These are phyloP conservation scores for Rhagoletis zephyria DNA, from an alignment of 1,140 invertebrate genomes.

Conservation along the genomic window DNA sequence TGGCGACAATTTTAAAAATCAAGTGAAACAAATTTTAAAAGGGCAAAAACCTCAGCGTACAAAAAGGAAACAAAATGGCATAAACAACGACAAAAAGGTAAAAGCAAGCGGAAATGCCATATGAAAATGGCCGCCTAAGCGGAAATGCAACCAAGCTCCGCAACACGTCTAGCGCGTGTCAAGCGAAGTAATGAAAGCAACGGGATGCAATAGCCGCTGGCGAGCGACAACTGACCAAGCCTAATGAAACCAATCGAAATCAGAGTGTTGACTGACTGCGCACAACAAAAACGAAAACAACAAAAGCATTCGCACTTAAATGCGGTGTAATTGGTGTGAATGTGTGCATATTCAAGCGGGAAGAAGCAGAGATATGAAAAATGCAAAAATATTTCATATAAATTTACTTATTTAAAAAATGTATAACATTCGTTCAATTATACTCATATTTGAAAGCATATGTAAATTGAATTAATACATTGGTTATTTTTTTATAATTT, in stretches of 20 bases:
- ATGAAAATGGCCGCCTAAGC: slow-evolving; percentile 30
- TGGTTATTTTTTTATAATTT: too few species aligned
- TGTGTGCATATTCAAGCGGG: not conserved
- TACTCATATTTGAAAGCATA: too few species aligned
- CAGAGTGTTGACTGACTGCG: slow-evolving; percentile 65
- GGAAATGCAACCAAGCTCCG: not conserved
- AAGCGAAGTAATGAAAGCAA: not conserved
- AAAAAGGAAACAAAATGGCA: slow-evolving; percentile 9
- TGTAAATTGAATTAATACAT: too few species aligned
- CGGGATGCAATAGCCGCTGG: not conserved
- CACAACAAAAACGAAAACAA: slow-evolving; percentile 61
- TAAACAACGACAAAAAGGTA: not conserved
- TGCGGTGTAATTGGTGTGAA: not conserved
- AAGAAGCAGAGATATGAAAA: too few species aligned
- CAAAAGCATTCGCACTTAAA: slow-evolving; percentile 50
- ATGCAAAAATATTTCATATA: too few species aligned
- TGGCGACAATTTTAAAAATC: not conserved
- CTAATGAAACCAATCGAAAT: slow-evolving; percentile 8
- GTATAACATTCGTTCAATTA: too few species aligned
- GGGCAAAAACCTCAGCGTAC: not conserved
- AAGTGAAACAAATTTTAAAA: not conserved
- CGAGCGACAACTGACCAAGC: not conserved
- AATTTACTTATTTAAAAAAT: too few species aligned
- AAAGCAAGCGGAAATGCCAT: slow-evolving; percentile 18
- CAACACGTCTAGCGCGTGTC: too few species aligned